Conservation (phyloP, 2,113 vertebrate species). For the Poeciliopsis prolifica region DNA sequence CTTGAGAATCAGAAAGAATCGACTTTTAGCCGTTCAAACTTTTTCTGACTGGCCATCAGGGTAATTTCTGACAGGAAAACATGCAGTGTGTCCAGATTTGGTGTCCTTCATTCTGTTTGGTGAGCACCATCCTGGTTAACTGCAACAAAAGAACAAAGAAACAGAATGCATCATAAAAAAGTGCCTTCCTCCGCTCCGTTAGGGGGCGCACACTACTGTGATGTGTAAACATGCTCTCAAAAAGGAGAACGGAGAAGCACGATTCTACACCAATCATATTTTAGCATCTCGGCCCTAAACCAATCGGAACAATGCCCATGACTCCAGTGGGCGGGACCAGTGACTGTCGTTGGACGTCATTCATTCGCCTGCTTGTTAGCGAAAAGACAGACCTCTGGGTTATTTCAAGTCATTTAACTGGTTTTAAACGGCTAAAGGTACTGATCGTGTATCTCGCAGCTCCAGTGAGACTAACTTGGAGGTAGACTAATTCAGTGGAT, state of each 20-base stretch:
- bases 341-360: not conserved
- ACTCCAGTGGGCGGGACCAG: not conserved
- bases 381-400: too few relatives aligned
- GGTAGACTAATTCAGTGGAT: slow-evolving; percentile 26
- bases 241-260: not conserved
- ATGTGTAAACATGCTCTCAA: accelerated
- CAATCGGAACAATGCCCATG: slow-evolving; percentile 21
- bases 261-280: not conserved
- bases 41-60: too few relatives aligned
- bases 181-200: not conserved
- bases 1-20: too few relatives aligned
- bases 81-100: too few relatives aligned
- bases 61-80: too few relatives aligned
- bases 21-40: too few relatives aligned
- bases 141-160: not conserved
- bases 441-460: not conserved
- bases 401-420: not conserved
- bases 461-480: not conserved
- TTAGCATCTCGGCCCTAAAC: not conserved
- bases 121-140: not conserved
- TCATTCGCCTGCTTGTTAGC: not conserved
- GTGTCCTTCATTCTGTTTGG: too few relatives aligned
- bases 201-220: slow-evolving; percentile 2
- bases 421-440: not conserved
- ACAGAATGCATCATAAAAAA: not conserved